Base-by-base conservation (phyloP, 2,797 vertebrate genomes). In the Synanceia verrucosa region DNA sequence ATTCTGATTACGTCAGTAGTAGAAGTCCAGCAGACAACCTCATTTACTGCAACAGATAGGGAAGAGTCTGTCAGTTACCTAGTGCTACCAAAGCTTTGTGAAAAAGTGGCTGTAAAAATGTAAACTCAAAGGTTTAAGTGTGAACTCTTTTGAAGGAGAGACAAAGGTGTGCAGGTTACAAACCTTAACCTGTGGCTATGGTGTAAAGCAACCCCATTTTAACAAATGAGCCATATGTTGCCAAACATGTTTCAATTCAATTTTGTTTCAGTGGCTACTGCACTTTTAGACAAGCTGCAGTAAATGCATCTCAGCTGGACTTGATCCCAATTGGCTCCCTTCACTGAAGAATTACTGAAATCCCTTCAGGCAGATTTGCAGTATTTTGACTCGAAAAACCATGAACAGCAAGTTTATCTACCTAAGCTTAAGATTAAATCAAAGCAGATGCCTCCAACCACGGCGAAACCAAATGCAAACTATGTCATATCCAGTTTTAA, bases 331-430 rank as follows among this genome's bases (percentile, higher is more conserved):
- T 66, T 79, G 78, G 70, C 73, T 74, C 43, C 33, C 2, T 4
- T 70, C 44, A 3, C 68, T 48, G 36, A 62, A 48, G 51, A 78
- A 80, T 69, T 46, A 51, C 59, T 65, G 70, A 72, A 75, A 75
- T 72, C 24, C 9, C 2, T 65, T 72, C 47, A 73, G 24, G n/a
- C 41, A 29, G 71, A n/a, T 47, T 78, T 56, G 19, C 41, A 60
- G 47, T 41, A 46, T 68, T 68, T 48, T 21, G 62, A 65, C 21
- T 50, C n/a, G 28, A 48, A 56, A 61, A 28, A 36, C 55, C 24
- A 39, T 16, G 2, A 57, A 39, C 39, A 70, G 56, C 31, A 18
- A 29, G 41, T 65, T 53, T n/a, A 21, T 24, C 31, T 4, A 31
- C 51, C 13, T 9, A 18, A 55, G 14, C 29, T 33, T 16, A 21